Percentiles rank a stretch among this genome's conserved stretches.
Evolutionary conservation across 2,113 vertebrate species (phyloP).

Genomic region (Hucho hucho): DNA sequence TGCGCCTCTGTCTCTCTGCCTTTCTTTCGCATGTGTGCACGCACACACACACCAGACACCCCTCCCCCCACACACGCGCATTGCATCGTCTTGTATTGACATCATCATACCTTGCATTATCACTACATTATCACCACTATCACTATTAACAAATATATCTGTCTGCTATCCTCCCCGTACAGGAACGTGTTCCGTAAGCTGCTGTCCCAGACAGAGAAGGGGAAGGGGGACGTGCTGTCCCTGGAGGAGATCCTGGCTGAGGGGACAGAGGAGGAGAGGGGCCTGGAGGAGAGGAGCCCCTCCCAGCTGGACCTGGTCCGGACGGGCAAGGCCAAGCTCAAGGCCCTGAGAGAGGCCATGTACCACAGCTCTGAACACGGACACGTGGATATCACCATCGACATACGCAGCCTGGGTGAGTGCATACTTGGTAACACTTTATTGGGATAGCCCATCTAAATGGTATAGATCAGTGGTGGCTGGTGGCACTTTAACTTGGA

Average conservation of each 20-base stretch:
- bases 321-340: conserved; percentile 91
- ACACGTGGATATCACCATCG: conserved; percentile 94
- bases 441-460: too few relatives aligned
- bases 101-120: too few relatives aligned
- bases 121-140: too few relatives aligned
- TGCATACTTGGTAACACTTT: neutral
- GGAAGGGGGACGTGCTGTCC: conserved; percentile 90
- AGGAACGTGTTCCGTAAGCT: conserved; percentile 97
- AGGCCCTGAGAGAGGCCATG: conserved; percentile 95
- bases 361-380: conserved; percentile 96
- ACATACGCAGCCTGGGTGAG: conserved; percentile 93
- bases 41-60: too few relatives aligned
- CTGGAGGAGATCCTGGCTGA: conserved; percentile 97
- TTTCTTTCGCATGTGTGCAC: neutral
- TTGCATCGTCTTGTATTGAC: too few relatives aligned
- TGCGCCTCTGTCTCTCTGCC: neutral
- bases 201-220: conserved; percentile 90
- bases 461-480: too few relatives aligned
- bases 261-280: conserved; percentile 90
- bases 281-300: conserved; percentile 79
- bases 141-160: neutral
- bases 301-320: conserved; percentile 83
- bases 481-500: too few relatives aligned
- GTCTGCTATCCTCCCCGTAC: conserved; percentile 19
- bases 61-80: too few relatives aligned